phyloP scores from a whole-genome alignment of 1,140 invertebrate genomes.

The Antheraea mylitta region DNA sequence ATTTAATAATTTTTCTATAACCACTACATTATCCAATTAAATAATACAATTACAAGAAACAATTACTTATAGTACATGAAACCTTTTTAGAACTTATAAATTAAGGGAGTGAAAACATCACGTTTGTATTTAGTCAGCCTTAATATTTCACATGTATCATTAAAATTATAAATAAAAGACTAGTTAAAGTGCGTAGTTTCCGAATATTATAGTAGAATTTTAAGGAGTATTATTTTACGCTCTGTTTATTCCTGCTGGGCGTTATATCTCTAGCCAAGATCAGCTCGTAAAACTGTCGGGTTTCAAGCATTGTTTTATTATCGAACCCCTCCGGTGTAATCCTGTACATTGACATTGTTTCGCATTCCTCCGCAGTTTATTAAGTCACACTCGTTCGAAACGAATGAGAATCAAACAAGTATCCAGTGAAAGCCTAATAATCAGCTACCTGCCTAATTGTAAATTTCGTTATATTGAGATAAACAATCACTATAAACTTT shows the following conservation, averaged over 20 bases:
- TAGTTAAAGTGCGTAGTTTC: background rate
- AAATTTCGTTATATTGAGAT: background rate
- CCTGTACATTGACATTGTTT: slow-evolving; percentile 38
- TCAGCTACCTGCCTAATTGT: background rate
- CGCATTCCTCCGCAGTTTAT: slow-evolving; percentile 48
- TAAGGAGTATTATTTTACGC: slow-evolving; percentile 38
- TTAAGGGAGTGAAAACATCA: too few relatives aligned
- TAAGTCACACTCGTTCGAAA: slow-evolving; percentile 27
- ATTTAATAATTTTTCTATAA: too few relatives aligned
- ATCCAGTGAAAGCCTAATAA: background rate
- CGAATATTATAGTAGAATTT: slow-evolving; percentile 23
- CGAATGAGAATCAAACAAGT: background rate
- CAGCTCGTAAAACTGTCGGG: slow-evolving; percentile 48
- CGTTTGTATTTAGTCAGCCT: too few relatives aligned
- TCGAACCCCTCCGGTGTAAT: slow-evolving; percentile 43
- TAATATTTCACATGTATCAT: background rate
- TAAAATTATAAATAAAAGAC: background rate
- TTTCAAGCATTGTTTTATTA: slow-evolving; percentile 51
- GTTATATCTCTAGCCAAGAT: slow-evolving; percentile 44
- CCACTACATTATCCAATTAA: too few relatives aligned
- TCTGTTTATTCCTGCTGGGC: slow-evolving; percentile 47
- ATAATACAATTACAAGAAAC: too few relatives aligned
- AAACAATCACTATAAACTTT: slow-evolving; percentile 12
- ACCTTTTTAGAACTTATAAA: too few relatives aligned
- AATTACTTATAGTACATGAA: too few relatives aligned